Percentiles rank a stretch among this genome's conserved stretches.
Conservation (phyloP, 2,888 invertebrate genomes). For the Mesorhabditis sp. region DNA sequence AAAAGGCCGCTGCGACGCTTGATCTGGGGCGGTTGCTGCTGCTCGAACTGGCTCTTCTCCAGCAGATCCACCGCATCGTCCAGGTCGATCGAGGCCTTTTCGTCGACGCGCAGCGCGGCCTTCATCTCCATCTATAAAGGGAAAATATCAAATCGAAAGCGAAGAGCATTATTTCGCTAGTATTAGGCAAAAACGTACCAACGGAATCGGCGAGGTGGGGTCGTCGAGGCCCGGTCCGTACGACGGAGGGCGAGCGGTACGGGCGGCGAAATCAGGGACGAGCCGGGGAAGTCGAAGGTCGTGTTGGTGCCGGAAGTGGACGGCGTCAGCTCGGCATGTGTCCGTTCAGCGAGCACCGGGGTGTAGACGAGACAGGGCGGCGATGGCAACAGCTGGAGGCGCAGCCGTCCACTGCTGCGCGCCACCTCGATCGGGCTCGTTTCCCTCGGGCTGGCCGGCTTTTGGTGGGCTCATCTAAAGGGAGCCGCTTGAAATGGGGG, state of each 20-base stretch:
- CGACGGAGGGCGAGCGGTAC: background rate
- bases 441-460: no score
- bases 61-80: background rate
- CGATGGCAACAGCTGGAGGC: no score
- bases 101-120: background rate
- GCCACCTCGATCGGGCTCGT: no score
- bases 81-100: background rate
- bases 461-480: background rate
- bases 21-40: background rate
- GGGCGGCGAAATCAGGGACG: background rate
- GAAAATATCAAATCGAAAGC: background rate
- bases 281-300: background rate
- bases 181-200: constrained; percentile 1
- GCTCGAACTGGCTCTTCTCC: background rate
- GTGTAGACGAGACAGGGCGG: no score
- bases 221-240: background rate
- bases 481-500: no score
- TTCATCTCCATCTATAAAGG: background rate
- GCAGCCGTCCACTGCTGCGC: no score
- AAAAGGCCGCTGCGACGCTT: no score
- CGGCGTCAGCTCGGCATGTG: no score
- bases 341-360: no score
- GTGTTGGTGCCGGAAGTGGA: no score
- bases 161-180: background rate
- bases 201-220: background rate